Evolutionary conservation across 2,797 vertebrate genomes (phyloP).

Genomic region (Enteromius radiatus): DNA sequence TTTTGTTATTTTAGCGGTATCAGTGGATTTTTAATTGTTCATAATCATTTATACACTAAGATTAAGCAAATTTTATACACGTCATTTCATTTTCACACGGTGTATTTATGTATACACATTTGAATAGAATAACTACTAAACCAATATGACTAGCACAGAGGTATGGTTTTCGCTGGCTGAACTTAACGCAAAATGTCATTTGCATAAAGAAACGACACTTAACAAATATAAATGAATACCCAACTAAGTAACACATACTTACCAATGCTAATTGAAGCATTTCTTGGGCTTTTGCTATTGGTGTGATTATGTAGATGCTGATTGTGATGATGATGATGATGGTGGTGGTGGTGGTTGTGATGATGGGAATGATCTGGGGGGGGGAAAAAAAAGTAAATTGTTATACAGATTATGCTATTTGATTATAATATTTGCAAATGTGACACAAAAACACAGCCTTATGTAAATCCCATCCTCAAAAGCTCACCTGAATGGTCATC

Average conservation of each 20-base stretch:
- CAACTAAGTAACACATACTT: slow-evolving; percentile 15
- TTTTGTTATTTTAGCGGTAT: background rate
- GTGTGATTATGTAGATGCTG: slow-evolving; percentile 55
- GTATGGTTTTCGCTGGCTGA: background rate
- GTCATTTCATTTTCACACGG: background rate
- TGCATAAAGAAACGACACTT: background rate
- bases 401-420: slow-evolving; percentile 1
- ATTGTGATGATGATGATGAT: slow-evolving; percentile 53
- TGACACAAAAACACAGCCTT: background rate
- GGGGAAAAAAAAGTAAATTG: background rate
- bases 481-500: slow-evolving; percentile 59
- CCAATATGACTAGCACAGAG: background rate
- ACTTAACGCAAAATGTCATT: background rate
- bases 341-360: slow-evolving; percentile 54
- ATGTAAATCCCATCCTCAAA: background rate
- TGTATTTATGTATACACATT: background rate
- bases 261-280: slow-evolving; percentile 56
- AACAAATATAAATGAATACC: background rate
- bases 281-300: slow-evolving; percentile 40
- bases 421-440: background rate
- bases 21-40: background rate
- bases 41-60: background rate
- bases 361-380: slow-evolving; percentile 61
- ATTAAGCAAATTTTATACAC: no score
- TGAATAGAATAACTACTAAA: background rate